Conservation (phyloP, 2,113 vertebrate species). For the Ursus arctos region DNA sequence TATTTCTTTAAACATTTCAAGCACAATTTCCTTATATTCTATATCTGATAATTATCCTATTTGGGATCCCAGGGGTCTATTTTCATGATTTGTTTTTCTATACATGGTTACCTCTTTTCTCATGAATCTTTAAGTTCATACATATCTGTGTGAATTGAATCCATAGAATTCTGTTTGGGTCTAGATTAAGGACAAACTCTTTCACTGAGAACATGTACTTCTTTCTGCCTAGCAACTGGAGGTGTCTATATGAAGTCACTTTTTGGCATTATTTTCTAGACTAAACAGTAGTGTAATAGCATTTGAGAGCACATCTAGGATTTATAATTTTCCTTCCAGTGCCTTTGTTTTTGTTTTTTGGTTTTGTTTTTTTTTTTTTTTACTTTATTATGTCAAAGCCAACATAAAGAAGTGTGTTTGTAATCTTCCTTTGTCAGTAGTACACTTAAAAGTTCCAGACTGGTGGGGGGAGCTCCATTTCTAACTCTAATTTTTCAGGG, state of each 20-base stretch:
- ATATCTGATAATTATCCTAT: slow-evolving; percentile 32
- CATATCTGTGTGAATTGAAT: background rate
- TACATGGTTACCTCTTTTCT: background rate
- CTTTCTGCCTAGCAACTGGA: background rate
- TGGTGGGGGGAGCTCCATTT: background rate
- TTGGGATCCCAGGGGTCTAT: background rate
- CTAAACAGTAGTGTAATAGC: background rate
- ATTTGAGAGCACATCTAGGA: background rate
- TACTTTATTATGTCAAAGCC: background rate
- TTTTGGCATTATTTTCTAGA: background rate
- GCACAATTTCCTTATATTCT: background rate
- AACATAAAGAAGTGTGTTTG: background rate
- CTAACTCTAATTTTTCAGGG: background rate
- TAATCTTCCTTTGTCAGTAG: background rate
- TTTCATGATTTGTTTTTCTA: background rate
- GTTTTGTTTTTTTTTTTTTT: background rate
- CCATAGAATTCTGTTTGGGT: background rate
- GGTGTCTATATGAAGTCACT: background rate
- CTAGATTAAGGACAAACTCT: background rate
- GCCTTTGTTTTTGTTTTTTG: background rate
- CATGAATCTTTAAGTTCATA: background rate
- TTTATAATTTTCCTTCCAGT: background rate
- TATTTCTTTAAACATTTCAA: slow-evolving; percentile 21
- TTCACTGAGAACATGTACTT: background rate
- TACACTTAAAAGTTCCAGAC: background rate